These are phyloP conservation scores for Odontocolon sp. DNA, from an alignment of 2,888 invertebrate species.

Conservation along the genomic window DNA sequence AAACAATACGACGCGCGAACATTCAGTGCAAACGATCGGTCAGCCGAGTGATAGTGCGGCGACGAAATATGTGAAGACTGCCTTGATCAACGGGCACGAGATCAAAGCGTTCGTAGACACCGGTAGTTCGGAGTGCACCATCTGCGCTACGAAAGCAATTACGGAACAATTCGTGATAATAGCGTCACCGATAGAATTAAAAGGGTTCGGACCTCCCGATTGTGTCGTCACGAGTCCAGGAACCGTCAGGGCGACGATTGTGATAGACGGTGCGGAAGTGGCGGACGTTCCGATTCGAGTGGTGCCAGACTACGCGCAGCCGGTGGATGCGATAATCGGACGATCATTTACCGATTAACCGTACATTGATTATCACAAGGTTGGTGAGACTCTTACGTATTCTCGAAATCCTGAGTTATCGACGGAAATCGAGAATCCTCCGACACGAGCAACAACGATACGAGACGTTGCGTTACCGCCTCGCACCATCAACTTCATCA, in stretches of 20 bases:
- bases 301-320: slow-evolving; percentile 2
- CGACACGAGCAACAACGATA: not conserved
- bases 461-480: slow-evolving; percentile 3
- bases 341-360: slow-evolving; percentile 20
- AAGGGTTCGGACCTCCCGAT: slow-evolving; percentile 12
- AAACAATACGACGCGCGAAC: not conserved
- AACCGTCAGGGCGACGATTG: not conserved
- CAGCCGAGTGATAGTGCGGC: not conserved
- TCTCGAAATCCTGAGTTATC: not conserved
- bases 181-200: not conserved
- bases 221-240: not conserved
- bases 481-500: not conserved
- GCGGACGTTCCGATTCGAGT: not conserved
- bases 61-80: not conserved
- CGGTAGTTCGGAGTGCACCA: slow-evolving; percentile 24
- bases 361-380: not conserved
- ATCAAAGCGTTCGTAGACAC: slow-evolving; percentile 4
- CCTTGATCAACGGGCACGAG: not conserved
- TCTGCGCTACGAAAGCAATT: not conserved
- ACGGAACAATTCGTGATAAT: not conserved
- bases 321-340: slow-evolving; percentile 2
- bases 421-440: not conserved
- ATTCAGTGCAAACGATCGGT: not conserved
- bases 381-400: not conserved
- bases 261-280: not conserved